Percentiles rank a stretch among this genome's conserved stretches.
Evolutionary conservation across 2,113 vertebrate genomes (phyloP).

Genomic region (Haplochromis vanheusdeni): DNA sequence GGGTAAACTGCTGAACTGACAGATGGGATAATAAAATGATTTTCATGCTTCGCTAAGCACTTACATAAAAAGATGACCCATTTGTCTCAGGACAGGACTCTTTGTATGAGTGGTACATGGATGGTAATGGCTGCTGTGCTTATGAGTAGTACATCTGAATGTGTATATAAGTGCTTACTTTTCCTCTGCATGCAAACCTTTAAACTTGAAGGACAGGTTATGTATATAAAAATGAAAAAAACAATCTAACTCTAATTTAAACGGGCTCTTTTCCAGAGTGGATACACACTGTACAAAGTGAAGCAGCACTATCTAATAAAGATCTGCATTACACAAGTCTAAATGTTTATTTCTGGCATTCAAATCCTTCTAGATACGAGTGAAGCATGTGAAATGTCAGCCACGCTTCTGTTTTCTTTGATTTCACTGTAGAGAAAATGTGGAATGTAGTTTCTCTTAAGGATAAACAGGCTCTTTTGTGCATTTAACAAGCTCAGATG

Average conservation of each 20-base stretch:
- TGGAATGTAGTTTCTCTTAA: background rate
- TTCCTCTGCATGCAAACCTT: background rate
- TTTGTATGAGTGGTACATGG: slow-evolving; percentile 1
- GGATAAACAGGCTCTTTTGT: background rate
- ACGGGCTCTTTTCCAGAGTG: background rate
- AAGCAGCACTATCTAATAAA: slow-evolving; percentile 56
- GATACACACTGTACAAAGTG: slow-evolving; percentile 21
- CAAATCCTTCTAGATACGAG: background rate
- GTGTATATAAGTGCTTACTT: slow-evolving; percentile 11
- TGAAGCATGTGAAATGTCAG: background rate
- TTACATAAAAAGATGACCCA: slow-evolving; percentile 27
- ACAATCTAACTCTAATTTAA: background rate
- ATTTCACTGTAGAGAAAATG: background rate
- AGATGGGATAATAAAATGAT: slow-evolving; percentile 35
- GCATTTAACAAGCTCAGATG: background rate
- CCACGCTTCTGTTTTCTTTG: background rate
- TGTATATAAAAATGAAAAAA: slow-evolving; percentile 9
- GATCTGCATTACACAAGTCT: slow-evolving; percentile 1
- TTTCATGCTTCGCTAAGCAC: slow-evolving; percentile 40
- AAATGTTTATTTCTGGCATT: background rate
- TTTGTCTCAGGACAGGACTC: slow-evolving; percentile 37
- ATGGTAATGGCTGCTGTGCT: background rate
- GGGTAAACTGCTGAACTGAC: slow-evolving; percentile 30
- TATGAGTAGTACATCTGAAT: slow-evolving; percentile 7
- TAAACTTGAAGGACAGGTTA: slow-evolving; percentile 5